phyloP scores from a whole-genome alignment of 2,113 vertebrate genomes.

The Trogon melanurus region DNA sequence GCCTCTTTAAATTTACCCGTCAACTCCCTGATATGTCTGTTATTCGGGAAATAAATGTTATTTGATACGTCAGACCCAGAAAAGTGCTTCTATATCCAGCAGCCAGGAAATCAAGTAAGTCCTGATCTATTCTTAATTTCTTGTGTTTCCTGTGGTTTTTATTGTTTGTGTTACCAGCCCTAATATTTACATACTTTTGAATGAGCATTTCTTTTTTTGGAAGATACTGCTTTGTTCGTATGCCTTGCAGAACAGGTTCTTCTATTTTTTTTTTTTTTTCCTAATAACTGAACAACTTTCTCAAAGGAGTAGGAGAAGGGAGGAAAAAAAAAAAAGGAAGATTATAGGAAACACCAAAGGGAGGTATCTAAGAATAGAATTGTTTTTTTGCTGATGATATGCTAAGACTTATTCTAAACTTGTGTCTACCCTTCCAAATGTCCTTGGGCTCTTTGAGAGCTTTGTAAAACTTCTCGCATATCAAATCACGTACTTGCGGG shows the following conservation, averaged over 20 bases:
- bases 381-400: constrained; percentile 46
- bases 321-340: background rate
- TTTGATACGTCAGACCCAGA: background rate
- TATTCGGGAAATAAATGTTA: background rate
- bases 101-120: constrained; percentile 41
- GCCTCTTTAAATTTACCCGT: background rate
- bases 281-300: constrained; percentile 39
- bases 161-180: constrained; percentile 59
- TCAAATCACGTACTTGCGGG: background rate
- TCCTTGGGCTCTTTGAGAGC: constrained; percentile 40
- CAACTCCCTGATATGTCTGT: background rate
- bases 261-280: background rate
- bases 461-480: constrained; percentile 38
- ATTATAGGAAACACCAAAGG: constrained; percentile 53
- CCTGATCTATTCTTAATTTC: constrained; percentile 62
- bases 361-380: constrained; percentile 61
- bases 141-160: constrained; percentile 64
- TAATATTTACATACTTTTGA: constrained; percentile 65
- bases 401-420: constrained; percentile 20
- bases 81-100: background rate
- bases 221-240: constrained; percentile 41
- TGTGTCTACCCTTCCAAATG: constrained; percentile 11
- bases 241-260: constrained; percentile 64
- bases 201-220: constrained; percentile 60
- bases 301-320: constrained; percentile 13